Conservation (phyloP, 1,140 invertebrate genomes). For the Matsumurasca onukii region DNA sequence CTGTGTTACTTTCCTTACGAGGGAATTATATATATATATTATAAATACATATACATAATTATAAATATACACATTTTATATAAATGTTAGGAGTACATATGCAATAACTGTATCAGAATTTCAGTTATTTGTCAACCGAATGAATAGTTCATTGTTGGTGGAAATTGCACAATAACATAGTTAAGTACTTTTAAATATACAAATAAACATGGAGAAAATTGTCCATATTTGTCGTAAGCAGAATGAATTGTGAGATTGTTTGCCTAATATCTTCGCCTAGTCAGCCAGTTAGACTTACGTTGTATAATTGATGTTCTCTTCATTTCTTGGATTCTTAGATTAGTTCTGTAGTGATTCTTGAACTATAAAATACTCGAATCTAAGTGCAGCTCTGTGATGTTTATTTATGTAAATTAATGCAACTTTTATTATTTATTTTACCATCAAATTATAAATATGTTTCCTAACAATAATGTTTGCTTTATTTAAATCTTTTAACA, state of each 20-base stretch:
- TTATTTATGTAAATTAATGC: slow-evolving; percentile 20
- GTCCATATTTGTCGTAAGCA: background rate
- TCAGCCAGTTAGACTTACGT: background rate
- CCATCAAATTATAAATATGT: slow-evolving; percentile 14
- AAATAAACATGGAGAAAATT: background rate
- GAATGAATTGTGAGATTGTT: background rate
- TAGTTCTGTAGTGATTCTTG: background rate
- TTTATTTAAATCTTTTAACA: too few species aligned
- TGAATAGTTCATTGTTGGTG: background rate
- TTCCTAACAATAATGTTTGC: slow-evolving; percentile 27
- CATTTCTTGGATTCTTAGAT: background rate
- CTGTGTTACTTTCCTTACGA: background rate
- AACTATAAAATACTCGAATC: too few species aligned
- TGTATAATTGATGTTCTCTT: background rate
- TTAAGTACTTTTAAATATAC: background rate
- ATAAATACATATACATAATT: slow-evolving; percentile 26
- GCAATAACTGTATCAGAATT: slow-evolving; percentile 20
- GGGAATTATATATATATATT: slow-evolving; percentile 19
- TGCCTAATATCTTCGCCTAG: background rate
- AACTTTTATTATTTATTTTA: background rate
- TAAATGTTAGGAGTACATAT: slow-evolving; percentile 27
- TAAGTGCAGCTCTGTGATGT: slow-evolving; percentile 13
- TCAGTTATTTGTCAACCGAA: slow-evolving; percentile 4
- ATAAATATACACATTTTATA: slow-evolving; percentile 28
- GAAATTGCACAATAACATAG: background rate